phyloP scores from a whole-genome alignment of 1,140 invertebrate genomes.

The Drosophila murphyi region DNA sequence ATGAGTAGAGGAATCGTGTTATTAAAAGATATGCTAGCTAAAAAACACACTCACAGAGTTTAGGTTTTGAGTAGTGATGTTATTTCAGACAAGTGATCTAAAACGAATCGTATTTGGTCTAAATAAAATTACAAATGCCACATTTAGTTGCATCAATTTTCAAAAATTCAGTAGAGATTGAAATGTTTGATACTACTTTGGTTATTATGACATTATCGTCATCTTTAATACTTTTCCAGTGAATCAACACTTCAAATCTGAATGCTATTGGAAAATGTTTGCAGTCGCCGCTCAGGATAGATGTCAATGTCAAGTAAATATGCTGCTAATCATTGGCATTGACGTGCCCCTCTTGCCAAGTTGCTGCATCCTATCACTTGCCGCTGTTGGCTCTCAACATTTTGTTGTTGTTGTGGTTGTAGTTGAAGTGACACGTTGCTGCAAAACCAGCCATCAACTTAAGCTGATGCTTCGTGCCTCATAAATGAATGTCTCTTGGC shows the following conservation, averaged over 20 bases:
- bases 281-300: slow-evolving; percentile 15
- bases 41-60: not conserved
- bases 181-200: not conserved
- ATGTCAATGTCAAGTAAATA: slow-evolving; percentile 69
- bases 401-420: slow-evolving; percentile 31
- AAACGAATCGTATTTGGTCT: not conserved
- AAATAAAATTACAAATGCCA: not conserved
- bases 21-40: not conserved
- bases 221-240: slow-evolving; percentile 14
- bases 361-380: not conserved
- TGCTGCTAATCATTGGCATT: slow-evolving; percentile 55
- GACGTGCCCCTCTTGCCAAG: not conserved
- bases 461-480: slow-evolving; percentile 52
- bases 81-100: not conserved
- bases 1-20: not conserved
- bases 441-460: slow-evolving; percentile 40
- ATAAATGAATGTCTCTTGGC: slow-evolving; percentile 64
- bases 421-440: slow-evolving; percentile 40
- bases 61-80: not conserved
- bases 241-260: slow-evolving; percentile 27
- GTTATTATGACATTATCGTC: too few relatives aligned
- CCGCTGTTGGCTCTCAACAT: slow-evolving; percentile 38
- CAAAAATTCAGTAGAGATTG: not conserved
- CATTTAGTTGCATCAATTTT: not conserved
- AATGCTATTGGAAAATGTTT: slow-evolving; percentile 27